These are phyloP conservation scores for Pycnonotus jocosus DNA, from an alignment of 2,113 vertebrate species.

Conservation along the genomic window DNA sequence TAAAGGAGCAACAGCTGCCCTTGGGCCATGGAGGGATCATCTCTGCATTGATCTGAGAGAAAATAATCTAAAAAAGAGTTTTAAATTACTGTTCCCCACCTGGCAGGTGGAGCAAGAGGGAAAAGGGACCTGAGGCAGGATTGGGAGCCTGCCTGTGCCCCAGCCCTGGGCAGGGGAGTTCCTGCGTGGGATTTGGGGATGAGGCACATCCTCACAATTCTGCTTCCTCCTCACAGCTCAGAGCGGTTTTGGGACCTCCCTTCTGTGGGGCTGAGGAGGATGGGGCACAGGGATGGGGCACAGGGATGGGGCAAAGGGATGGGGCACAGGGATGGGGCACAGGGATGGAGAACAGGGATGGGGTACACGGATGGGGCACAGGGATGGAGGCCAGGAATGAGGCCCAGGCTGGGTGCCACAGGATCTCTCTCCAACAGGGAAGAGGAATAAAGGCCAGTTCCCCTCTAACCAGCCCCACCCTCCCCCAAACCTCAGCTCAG, in stretches of 20 bases:
- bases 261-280: not conserved
- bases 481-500: not conserved
- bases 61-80: rapidly evolving
- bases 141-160: not conserved
- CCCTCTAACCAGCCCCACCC: not conserved
- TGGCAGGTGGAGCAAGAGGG: not conserved
- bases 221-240: not conserved
- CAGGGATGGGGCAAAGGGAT: too few species aligned
- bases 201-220: not conserved
- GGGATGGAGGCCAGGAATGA: not conserved
- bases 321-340: not conserved
- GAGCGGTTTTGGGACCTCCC: not conserved
- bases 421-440: not conserved
- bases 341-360: not conserved
- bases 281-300: not conserved
- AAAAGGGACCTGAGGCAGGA: not conserved
- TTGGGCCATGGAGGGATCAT: not conserved
- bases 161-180: not conserved
- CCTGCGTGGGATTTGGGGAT: rapidly evolving
- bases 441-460: not conserved
- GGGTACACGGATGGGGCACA: too few species aligned
- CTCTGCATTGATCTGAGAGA: not conserved
- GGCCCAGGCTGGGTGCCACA: not conserved
- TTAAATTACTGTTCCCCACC: not conserved
- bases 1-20: not conserved